Evolutionary conservation across 2,888 invertebrate genomes (phyloP), one percentile per base, ranked within the genome.

Genomic region (Drosophila parthenogenetica): DNA sequence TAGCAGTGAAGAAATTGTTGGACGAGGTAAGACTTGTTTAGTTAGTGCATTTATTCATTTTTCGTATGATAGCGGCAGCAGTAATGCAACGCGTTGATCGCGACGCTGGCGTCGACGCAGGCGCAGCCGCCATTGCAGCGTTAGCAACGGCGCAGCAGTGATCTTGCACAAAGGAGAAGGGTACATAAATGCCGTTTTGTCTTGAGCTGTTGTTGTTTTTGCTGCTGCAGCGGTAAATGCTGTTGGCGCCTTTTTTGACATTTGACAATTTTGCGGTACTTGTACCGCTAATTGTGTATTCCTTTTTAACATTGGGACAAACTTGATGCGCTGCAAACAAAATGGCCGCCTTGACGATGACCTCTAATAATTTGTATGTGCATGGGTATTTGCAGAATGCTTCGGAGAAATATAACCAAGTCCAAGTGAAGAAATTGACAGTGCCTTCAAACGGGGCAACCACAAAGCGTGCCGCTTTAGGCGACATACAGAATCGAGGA

Each of bases 401-500:
- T 55, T 73, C 86, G 43, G 91, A 88, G 57, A 89, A 88, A 32
- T 70, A 81, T 13, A 89, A 85, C 35, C 89, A 87, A 51, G 77
- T 83, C 2, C 90, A 90, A 67, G 74, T 81, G 2, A 91, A 91
- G 69, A 92, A 91, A 79, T 51, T 90, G 63, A 86, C 79, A 63
- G 79, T 79, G 59, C 78, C 87, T 69, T 76, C 86, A 19, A 84
- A 83, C 51, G 87, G 83, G 66, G 89, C 72, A 40, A 75, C 72
- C 73, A 78, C 87, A 43, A 92, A 91, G 71, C 90, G 93, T 72
- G 91, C 93, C 19, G 94, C 93, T 14, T 86, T 93, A 39, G 93
- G 93, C 4, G 94, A 94, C 81, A 90, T 93, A 53, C 93, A 93
- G 25, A 93, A 93, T 81, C 93, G 92, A 66, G 93, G 93, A 14